Conservation (phyloP, 1,140 invertebrate genomes). For the Chironomus striatipennis region DNA sequence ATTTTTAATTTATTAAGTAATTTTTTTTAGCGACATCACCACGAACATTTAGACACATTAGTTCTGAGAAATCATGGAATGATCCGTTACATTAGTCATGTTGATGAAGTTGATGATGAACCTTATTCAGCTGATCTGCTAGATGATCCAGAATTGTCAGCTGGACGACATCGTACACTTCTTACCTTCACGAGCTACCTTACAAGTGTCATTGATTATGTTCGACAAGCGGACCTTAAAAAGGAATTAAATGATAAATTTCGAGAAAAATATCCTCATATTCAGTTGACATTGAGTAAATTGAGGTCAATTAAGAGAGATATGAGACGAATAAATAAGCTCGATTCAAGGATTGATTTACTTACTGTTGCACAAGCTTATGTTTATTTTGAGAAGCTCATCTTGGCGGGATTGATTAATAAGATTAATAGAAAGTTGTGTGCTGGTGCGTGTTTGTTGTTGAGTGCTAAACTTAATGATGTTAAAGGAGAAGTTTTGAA, state of each 20-base stretch:
- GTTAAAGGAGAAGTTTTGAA: slow-evolving; percentile 83
- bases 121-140: slow-evolving; percentile 81
- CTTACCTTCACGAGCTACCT: slow-evolving; percentile 94
- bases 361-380: slow-evolving; percentile 92
- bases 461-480: slow-evolving; percentile 95
- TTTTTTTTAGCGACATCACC: slow-evolving; percentile 27
- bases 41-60: slow-evolving; percentile 37
- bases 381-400: slow-evolving; percentile 95
- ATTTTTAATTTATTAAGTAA: slow-evolving; percentile 35
- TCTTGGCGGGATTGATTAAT: slow-evolving; percentile 84
- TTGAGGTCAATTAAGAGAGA: slow-evolving; percentile 82
- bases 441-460: slow-evolving; percentile 85
- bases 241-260: slow-evolving; percentile 98
- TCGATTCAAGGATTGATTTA: slow-evolving; percentile 75
- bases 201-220: slow-evolving; percentile 95
- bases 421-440: slow-evolving; percentile 93
- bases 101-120: slow-evolving; percentile 20
- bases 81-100: slow-evolving; percentile 32
- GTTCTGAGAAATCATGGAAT: slow-evolving; percentile 39
- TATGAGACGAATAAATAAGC: slow-evolving; percentile 87
- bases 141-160: slow-evolving; percentile 91
- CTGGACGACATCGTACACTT: slow-evolving; percentile 87
- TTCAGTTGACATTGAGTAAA: slow-evolving; percentile 94
- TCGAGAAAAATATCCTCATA: slow-evolving; percentile 86
- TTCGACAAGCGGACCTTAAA: slow-evolving; percentile 91